Conservation (phyloP, 2,797 vertebrate genomes). For the Spheniscus humboldti region DNA sequence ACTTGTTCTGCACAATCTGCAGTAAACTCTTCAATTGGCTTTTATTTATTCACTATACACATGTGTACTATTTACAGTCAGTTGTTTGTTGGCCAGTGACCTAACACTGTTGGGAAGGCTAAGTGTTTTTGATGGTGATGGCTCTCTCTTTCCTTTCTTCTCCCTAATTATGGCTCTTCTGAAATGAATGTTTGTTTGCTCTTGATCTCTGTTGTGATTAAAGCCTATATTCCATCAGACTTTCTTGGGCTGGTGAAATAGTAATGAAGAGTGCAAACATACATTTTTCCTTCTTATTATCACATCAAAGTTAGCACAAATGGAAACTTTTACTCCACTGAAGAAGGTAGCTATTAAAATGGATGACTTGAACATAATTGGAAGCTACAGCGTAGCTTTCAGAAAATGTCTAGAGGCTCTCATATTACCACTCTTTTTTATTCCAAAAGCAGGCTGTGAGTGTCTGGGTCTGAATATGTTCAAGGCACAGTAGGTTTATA, state of each 20-base stretch:
- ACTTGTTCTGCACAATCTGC: neutral
- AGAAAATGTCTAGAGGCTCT: neutral
- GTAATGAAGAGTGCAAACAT: neutral
- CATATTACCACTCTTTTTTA: neutral
- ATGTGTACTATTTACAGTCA: neutral
- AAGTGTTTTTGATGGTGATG: neutral
- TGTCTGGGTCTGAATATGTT: neutral
- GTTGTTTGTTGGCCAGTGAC: neutral
- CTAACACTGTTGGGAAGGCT: neutral
- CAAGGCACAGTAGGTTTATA: neutral
- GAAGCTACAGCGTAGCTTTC: neutral
- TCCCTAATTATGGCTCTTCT: conserved; percentile 17
- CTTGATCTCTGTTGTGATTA: neutral
- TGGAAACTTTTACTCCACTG: neutral
- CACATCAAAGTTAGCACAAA: conserved; percentile 33
- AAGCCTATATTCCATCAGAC: neutral
- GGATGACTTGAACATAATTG: neutral
- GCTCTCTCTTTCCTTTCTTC: neutral
- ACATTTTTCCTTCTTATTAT: neutral
- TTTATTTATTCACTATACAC: neutral
- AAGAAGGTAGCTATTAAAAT: conserved; percentile 8
- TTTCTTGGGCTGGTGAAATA: neutral
- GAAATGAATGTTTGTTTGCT: neutral
- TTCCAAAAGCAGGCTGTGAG: neutral
- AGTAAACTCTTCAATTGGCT: neutral